phyloP scores from a whole-genome alignment of 2,113 vertebrate species.

The Micromys minutus region DNA sequence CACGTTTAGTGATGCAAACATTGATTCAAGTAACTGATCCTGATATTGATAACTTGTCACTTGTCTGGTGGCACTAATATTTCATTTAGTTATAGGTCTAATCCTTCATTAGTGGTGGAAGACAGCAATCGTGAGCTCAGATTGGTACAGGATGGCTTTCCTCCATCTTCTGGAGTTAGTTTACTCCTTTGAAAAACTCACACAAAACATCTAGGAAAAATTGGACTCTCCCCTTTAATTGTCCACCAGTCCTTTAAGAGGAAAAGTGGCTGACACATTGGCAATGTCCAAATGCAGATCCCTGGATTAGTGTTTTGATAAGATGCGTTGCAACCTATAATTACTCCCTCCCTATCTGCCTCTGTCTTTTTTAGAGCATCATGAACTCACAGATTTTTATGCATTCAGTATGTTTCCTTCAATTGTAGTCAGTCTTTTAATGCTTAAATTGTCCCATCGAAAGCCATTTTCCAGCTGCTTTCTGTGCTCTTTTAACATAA shows the following conservation, averaged over 20 bases:
- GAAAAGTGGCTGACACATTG: background rate
- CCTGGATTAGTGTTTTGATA: background rate
- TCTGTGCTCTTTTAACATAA: background rate
- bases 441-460: conserved; percentile 12
- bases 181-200: background rate
- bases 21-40: background rate
- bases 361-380: background rate
- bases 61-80: background rate
- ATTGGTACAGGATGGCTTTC: background rate
- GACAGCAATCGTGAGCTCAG: background rate
- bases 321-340: background rate
- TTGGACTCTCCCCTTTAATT: background rate
- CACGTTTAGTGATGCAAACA: conserved; percentile 12
- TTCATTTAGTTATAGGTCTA: background rate
- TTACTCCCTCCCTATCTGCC: background rate
- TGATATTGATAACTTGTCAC: background rate
- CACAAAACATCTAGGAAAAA: background rate
- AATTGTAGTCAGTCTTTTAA: conserved; percentile 17
- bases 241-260: background rate
- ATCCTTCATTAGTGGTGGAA: conserved; percentile 38
- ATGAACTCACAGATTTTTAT: conserved; percentile 11
- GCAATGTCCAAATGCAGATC: background rate
- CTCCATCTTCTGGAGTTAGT: background rate
- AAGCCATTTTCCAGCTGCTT: conserved; percentile 42
- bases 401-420: background rate